A percentile compares a stretch with the other conserved stretches of the same genome.
Evolutionary conservation across 2,113 vertebrate genomes (phyloP).

Genomic region (Camelus dromedarius): DNA sequence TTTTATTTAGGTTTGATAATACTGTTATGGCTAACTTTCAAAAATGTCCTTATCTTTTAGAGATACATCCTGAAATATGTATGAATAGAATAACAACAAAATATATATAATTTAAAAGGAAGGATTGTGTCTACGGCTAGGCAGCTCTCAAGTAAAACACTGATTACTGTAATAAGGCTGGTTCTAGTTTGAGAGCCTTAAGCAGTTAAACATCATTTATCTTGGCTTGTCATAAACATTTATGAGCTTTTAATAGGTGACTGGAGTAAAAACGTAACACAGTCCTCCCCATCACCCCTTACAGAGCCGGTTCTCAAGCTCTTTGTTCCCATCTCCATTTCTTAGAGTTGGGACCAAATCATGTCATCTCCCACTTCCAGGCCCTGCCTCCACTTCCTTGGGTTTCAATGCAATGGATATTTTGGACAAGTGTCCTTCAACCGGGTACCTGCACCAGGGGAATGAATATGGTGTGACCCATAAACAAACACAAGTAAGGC

Average conservation of each 20-base stretch:
- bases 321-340: not conserved
- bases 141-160: not conserved
- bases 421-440: not conserved
- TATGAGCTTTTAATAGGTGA: not conserved
- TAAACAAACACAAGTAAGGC: not conserved
- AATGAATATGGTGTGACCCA: not conserved
- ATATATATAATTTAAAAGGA: not conserved
- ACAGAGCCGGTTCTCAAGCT: rapidly evolving
- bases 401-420: not conserved
- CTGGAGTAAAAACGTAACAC: not conserved
- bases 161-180: not conserved
- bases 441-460: not conserved
- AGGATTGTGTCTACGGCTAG: not conserved
- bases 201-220: not conserved
- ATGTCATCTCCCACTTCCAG: not conserved
- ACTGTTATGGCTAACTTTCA: not conserved
- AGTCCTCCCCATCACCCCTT: rapidly evolving
- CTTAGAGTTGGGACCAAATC: not conserved
- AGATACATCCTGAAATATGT: not conserved
- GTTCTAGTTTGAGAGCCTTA: not conserved
- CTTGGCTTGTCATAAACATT: not conserved
- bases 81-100: not conserved
- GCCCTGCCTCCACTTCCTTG: not conserved
- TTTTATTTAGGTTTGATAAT: not conserved
- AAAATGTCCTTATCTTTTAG: not conserved